phyloP scores from a whole-genome alignment of 2,797 vertebrate genomes.

The Rhinophrynus dorsalis region DNA sequence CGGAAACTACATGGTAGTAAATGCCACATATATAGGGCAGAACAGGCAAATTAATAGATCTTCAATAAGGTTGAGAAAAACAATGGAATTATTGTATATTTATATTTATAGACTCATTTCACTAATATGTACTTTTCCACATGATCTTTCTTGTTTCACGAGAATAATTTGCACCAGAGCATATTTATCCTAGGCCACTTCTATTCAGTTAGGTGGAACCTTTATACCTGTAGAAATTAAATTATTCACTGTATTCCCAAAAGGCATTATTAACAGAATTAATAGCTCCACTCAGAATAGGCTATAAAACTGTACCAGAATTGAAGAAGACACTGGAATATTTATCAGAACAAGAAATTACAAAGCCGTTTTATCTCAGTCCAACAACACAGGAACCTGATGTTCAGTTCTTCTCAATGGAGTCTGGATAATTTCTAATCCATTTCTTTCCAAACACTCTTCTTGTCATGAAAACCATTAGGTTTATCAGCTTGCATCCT shows the following conservation, averaged over 20 bases:
- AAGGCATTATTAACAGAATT: neutral
- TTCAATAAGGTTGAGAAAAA: no score
- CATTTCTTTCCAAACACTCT: conserved; percentile 15
- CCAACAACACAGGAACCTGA: neutral
- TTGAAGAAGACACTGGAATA: neutral
- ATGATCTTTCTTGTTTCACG: no score
- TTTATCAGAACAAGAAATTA: conserved; percentile 6
- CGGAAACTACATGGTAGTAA: no score
- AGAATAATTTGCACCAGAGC: no score
- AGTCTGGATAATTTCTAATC: conserved; percentile 22
- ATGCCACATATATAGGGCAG: no score
- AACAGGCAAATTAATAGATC: no score
- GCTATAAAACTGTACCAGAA: neutral
- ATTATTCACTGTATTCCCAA: neutral
- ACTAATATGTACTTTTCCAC: no score
- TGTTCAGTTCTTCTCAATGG: neutral
- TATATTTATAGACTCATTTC: no score
- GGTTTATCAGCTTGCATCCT: conserved; percentile 2
- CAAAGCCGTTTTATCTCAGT: conserved; percentile 24
- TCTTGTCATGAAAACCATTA: conserved; percentile 27
- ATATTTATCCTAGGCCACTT: no score
- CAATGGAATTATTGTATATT: no score
- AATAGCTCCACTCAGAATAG: neutral
- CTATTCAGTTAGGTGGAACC: no score
- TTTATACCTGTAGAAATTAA: no score